Evolutionary conservation across 2,888 invertebrate species (phyloP).

Genomic region (Lutraria lutraria): DNA sequence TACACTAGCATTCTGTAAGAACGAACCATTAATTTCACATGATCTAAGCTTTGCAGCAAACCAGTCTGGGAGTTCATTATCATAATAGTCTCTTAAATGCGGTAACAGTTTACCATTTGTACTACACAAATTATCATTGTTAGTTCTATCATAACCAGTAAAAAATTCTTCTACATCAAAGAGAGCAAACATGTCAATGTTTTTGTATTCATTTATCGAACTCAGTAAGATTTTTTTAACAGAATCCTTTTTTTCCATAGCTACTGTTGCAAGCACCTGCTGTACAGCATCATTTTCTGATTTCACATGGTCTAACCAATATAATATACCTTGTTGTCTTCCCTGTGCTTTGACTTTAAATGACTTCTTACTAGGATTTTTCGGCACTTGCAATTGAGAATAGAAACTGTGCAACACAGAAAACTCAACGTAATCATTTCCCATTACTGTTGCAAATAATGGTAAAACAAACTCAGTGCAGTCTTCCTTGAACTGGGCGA

Average conservation of each 20-base stretch:
- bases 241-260: constrained; percentile 72
- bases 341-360: constrained; percentile 87
- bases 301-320: constrained; percentile 91
- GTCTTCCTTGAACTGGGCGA: constrained; percentile 89
- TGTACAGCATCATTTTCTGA: constrained; percentile 91
- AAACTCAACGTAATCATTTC: constrained; percentile 94
- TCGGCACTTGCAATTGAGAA: constrained; percentile 88
- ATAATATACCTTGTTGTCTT: constrained; percentile 91
- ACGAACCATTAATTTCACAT: constrained; percentile 89
- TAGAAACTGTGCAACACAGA: constrained; percentile 91
- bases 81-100: constrained; percentile 67
- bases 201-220: constrained; percentile 82
- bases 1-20: constrained; percentile 88
- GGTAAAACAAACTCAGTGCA: constrained; percentile 91
- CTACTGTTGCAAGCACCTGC: constrained; percentile 86
- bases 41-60: constrained; percentile 90
- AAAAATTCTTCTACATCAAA: constrained; percentile 51
- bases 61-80: constrained; percentile 89
- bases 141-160: not conserved
- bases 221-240: constrained; percentile 75
- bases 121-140: not conserved
- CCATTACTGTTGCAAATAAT: constrained; percentile 93
- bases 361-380: constrained; percentile 80
- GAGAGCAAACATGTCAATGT: constrained; percentile 51
- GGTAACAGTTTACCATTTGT: constrained; percentile 7